Percentiles rank a stretch among this genome's conserved stretches.
Conservation (phyloP, 2,888 invertebrate species). For the Shargacucullia verbasci region DNA sequence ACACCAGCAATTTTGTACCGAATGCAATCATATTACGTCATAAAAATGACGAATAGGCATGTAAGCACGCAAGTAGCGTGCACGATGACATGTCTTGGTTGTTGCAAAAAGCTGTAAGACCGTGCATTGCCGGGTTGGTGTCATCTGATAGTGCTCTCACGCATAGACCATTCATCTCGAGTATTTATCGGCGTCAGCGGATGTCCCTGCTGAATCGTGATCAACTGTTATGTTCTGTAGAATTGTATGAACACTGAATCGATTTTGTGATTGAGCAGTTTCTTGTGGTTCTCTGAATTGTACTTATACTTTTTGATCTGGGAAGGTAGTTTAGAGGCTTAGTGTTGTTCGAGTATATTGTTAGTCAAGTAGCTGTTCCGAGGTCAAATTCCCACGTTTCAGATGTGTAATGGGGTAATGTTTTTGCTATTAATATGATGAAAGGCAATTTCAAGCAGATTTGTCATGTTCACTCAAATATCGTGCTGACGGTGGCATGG, state of each 20-base stretch:
- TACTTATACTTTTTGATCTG: conserved; percentile 42
- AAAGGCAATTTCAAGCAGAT: not conserved
- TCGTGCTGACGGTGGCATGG: no score
- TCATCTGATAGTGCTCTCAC: conserved; percentile 82
- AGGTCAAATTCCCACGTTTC: no score
- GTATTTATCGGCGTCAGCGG: conserved; percentile 78
- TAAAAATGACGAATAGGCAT: conserved; percentile 83
- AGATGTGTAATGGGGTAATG: no score
- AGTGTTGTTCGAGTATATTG: no score
- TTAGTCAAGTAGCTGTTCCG: no score
- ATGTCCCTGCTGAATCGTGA: conserved; percentile 69
- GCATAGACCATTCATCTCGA: conserved; percentile 78
- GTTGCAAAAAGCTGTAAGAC: conserved; percentile 64
- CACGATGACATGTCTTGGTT: conserved; percentile 65
- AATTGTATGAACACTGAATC: conserved; percentile 40
- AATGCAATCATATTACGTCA: conserved; percentile 82
- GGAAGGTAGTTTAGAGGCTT: not conserved
- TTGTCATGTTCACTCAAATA: no score
- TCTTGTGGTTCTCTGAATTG: conserved; percentile 39
- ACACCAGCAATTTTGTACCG: conserved; percentile 59
- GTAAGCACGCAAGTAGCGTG: conserved; percentile 74
- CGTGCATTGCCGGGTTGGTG: conserved; percentile 52
- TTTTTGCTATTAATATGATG: no score
- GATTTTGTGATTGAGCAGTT: conserved; percentile 47
- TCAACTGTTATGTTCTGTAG: conserved; percentile 55